A percentile compares a stretch with the other conserved stretches of the same genome.
phyloP scores from a whole-genome alignment of 2,113 vertebrate species.

The Tangachromis dhanisi region DNA sequence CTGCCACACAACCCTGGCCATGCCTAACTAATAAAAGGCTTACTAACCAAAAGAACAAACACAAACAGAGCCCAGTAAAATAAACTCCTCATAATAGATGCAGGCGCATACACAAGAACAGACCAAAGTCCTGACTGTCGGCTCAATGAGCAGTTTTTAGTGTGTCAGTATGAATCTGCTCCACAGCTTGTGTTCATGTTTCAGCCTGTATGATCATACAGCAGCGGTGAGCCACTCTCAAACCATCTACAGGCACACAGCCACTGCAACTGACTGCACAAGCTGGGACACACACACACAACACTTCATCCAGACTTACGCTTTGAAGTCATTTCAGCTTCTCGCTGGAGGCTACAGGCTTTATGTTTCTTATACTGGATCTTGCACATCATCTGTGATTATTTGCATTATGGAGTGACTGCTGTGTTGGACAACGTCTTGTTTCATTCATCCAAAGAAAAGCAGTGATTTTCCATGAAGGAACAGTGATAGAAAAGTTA shows the following conservation, averaged over 20 bases:
- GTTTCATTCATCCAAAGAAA: background rate
- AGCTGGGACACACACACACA: background rate
- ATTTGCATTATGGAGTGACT: background rate
- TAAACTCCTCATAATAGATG: slow-evolving; percentile 32
- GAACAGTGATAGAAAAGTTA: background rate
- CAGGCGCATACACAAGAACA: background rate
- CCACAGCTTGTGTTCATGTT: slow-evolving; percentile 55
- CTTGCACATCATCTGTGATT: background rate
- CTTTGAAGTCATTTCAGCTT: slow-evolving; percentile 31
- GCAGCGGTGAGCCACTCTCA: slow-evolving; percentile 15
- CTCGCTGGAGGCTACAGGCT: background rate
- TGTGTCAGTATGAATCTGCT: slow-evolving; percentile 46
- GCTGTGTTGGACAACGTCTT: background rate
- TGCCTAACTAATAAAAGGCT: background rate
- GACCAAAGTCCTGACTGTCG: background rate
- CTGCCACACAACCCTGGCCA: background rate
- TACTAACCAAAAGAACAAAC: slow-evolving; percentile 15
- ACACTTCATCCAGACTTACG: background rate
- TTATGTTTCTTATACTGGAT: background rate
- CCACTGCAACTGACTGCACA: background rate
- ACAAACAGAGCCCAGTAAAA: slow-evolving; percentile 34
- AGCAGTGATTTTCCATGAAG: background rate
- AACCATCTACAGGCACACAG: slow-evolving; percentile 12
- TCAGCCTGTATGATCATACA: slow-evolving; percentile 54
- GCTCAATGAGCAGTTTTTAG: slow-evolving; percentile 19